Base-by-base conservation (phyloP, 2,888 invertebrate species). In the Drosophila quinaria region DNA sequence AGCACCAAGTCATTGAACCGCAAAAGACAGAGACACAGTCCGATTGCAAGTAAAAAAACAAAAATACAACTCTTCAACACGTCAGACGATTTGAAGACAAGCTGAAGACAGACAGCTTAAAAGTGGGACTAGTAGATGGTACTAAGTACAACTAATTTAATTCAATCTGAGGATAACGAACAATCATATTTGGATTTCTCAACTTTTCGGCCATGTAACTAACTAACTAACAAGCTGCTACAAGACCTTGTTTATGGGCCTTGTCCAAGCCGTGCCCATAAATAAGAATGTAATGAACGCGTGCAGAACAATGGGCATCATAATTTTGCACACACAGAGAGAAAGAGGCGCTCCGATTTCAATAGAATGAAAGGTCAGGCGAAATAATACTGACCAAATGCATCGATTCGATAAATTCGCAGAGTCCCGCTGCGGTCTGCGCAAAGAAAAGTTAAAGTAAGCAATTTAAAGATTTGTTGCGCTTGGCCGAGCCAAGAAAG, bases 231-330 rank as follows among this genome's bases (percentile, higher is more conserved):
- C 74, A 71, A 67, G 68, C 73, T 44, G 62, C 44, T 71, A 47
- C 68, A 56, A 59, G 56, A 66, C 51, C 52, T 79, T 79, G 74
- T 75, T 86, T 83, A 78, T 77, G 76, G 66, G 74, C 17, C 74
- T 49, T 49, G 67, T n/a, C 52, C 9, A 29, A n/a, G 37, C 13
- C 62, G 59, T 25, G 63, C 70, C 83, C 81, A 83, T 83, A 86
- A 83, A 89, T 90, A 90, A 90, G 89, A 89, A 80, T 89, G 87
- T 84, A 89, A 90, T 89, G 73, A 74, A 75, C 61, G 61, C 50
- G 56, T 50, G 37, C 44, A 69, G 70, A 78, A 87, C 89, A 89
- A 87, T 84, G 77, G 79, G 54, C 63, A 74, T 84, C 78, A 87
- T 88, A 88, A 87, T 80, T 81, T 80, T 63, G 81, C 76, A 72